Evolutionary conservation across 2,113 vertebrate genomes (phyloP).

Genomic region (Dicerorhinus sumatrensis): DNA sequence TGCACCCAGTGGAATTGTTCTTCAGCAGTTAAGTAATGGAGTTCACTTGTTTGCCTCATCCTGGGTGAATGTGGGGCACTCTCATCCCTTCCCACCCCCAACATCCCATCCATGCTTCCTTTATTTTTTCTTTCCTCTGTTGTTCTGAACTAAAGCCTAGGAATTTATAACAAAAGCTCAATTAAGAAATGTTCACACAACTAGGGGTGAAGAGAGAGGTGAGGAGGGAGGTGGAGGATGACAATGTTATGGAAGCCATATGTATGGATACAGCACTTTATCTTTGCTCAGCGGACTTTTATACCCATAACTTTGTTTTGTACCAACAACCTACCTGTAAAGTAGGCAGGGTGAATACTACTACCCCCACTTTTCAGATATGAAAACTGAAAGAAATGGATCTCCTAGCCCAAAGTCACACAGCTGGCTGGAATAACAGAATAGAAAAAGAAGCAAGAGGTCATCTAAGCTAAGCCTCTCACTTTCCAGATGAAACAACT

Average conservation of each 20-base stretch:
- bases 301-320: not conserved
- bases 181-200: not conserved
- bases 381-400: not conserved
- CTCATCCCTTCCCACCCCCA: not conserved
- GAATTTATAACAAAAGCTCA: not conserved
- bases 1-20: not conserved
- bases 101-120: not conserved
- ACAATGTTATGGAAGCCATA: not conserved
- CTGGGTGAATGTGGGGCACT: not conserved
- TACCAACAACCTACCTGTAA: not conserved
- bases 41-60: not conserved
- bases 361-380: not conserved
- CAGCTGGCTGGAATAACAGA: not conserved
- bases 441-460: not conserved
- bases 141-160: not conserved
- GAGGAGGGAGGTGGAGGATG: not conserved
- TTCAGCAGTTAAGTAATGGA: not conserved
- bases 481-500: not conserved
- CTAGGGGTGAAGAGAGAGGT: no score
- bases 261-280: fast-evolving
- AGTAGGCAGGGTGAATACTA: not conserved
- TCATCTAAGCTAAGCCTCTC: not conserved
- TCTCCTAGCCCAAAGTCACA: not conserved
- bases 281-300: not conserved
- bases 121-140: not conserved